Conservation (phyloP, 30 jellyfish, hydroid and myxozoan genomes). For the Nemopilema nomurai region DNA sequence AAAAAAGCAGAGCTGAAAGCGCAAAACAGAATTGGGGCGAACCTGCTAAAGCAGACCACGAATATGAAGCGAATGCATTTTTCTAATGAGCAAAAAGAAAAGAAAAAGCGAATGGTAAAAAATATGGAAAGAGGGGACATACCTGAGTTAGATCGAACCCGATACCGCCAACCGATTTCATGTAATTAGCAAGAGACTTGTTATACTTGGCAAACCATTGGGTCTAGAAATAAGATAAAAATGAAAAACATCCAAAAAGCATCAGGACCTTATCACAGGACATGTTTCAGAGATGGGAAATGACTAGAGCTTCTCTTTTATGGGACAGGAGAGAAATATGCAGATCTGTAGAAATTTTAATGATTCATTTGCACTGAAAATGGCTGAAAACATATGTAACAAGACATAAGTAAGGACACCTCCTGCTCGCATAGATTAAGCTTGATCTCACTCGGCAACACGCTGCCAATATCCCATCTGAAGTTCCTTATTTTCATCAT, state of each 20-base stretch:
- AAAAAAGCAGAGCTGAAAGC: no score
- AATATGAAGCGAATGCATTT: no score
- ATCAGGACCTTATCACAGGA: background rate
- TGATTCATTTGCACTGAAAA: background rate
- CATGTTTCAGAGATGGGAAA: background rate
- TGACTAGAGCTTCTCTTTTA: background rate
- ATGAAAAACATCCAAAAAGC: background rate
- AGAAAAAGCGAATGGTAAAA: background rate
- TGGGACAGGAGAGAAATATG: background rate
- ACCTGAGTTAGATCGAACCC: constrained; percentile 97
- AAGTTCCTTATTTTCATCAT: constrained; percentile 69
- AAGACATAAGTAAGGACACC: constrained; percentile 38
- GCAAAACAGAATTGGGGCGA: no score
- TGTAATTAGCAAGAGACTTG: constrained; percentile 81
- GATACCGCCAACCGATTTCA: constrained; percentile 77
- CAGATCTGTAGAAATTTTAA: background rate
- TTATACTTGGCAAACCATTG: constrained; percentile 83
- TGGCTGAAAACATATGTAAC: background rate
- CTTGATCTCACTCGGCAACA: constrained; percentile 82
- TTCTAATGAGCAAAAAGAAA: no score
- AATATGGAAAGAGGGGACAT: background rate
- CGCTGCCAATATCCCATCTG: constrained; percentile 99
- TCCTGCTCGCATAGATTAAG: constrained; percentile 85
- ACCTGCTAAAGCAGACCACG: no score
- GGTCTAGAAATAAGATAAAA: constrained; percentile 36